A percentile compares a stretch with the other conserved stretches of the same genome.
phyloP scores from a whole-genome alignment of 2,888 invertebrate genomes.

The Rhagium mordax region DNA sequence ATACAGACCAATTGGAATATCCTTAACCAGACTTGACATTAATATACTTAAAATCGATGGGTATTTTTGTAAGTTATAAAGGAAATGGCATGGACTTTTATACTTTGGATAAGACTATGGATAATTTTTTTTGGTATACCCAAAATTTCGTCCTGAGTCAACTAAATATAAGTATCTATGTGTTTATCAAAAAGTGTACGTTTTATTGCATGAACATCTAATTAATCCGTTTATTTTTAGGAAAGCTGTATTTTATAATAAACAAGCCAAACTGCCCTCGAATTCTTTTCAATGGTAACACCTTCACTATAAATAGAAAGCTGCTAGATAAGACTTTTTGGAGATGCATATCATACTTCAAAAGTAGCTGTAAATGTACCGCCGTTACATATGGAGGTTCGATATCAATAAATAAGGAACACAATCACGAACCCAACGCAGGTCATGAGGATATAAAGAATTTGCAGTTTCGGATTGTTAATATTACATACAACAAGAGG shows the following conservation, averaged over 20 bases:
- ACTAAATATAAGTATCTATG: too few species aligned
- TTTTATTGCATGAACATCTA: not conserved
- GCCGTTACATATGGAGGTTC: slow-evolving; percentile 3
- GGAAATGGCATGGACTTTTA: too few species aligned
- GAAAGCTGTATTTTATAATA: slow-evolving; percentile 30
- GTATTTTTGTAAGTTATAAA: too few species aligned
- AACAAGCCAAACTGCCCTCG: slow-evolving; percentile 25
- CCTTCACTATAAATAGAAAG: slow-evolving; percentile 25
- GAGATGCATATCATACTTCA: slow-evolving; percentile 23
- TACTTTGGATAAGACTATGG: too few species aligned
- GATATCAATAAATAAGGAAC: slow-evolving; percentile 5
- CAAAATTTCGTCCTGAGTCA: too few species aligned
- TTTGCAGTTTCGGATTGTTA: slow-evolving; percentile 10
- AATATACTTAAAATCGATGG: too few species aligned
- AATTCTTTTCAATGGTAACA: slow-evolving; percentile 28
- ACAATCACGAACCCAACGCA: slow-evolving; percentile 19
- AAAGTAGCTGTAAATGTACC: slow-evolving; percentile 13
- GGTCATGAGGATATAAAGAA: not conserved
- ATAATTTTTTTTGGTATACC: too few species aligned
- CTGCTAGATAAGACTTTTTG: slow-evolving; percentile 26
- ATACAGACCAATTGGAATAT: too few species aligned
- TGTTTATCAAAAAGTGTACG: not conserved
- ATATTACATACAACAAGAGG: slow-evolving; percentile 4
- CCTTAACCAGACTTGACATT: too few species aligned
- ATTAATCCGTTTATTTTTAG: slow-evolving; percentile 33